Conservation (phyloP, 2,888 invertebrate species). For the Ditylenchus weischeri region DNA sequence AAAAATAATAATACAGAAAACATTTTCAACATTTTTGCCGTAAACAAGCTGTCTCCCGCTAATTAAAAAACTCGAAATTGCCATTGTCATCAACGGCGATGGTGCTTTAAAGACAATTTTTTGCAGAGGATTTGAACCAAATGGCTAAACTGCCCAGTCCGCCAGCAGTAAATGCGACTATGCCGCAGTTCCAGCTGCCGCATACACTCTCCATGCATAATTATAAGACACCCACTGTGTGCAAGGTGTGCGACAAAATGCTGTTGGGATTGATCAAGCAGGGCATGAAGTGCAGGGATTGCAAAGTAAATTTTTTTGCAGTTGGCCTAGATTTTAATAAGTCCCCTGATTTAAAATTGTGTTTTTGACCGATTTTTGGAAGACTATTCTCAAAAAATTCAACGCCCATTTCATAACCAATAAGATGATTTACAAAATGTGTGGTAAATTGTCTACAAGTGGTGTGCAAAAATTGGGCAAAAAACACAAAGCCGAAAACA, state of each 20-base stretch:
- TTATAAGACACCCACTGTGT: slow-evolving; percentile 58
- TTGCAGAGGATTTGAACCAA: slow-evolving; percentile 13
- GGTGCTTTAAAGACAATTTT: background rate
- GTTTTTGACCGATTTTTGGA: background rate
- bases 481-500: no score
- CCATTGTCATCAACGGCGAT: no score
- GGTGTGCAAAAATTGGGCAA: no score
- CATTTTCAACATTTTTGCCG: no score
- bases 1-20: no score
- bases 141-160: slow-evolving; percentile 14
- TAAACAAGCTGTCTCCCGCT: no score
- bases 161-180: background rate
- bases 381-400: no score
- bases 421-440: no score
- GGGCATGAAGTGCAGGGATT: slow-evolving; percentile 58
- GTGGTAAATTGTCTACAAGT: no score
- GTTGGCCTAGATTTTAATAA: background rate
- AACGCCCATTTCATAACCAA: no score
- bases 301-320: slow-evolving; percentile 40
- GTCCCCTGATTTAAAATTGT: background rate
- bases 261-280: slow-evolving; percentile 58
- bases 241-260: slow-evolving; percentile 57
- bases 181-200: slow-evolving; percentile 39
- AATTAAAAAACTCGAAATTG: no score
- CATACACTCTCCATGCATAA: slow-evolving; percentile 58